Base-by-base conservation (phyloP, 1,140 invertebrate species). In the Drosophila novamexicana region DNA sequence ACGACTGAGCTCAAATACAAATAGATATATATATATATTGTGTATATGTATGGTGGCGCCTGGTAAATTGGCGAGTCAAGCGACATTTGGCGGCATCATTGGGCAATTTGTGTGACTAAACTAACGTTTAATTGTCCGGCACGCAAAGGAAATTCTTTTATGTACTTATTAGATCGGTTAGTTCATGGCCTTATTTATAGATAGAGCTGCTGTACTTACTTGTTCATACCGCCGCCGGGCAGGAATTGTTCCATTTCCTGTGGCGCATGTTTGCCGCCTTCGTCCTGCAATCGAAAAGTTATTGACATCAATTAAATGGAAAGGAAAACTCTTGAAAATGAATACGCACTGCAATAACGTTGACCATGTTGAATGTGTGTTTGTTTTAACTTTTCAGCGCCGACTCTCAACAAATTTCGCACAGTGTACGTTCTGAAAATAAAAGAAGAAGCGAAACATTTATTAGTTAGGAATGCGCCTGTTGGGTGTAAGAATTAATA, bases 161-260 rank as follows among this genome's bases (percentile, higher is more conserved):
- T 59, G 14, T 22, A 45, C 10, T 59, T 12, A 47, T 53, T 53
- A 18, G 9, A 47, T 7, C 29, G 37, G 0, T 45, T 45, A 16
- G 22, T 6, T 45, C 42, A 37, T 18, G 14, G 44, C 22, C n/a
- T 37, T 42, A 22, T 5, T 14, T 7, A 42, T 58, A 42, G 4
- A 42, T 58, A 42, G 4, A 22, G 4, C 6, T 9, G 10, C n/a
- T 3, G 47, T 56, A 92, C 91, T 90, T 50, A 92, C 91, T 82
- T 92, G 34, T 69, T 79, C 57, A 78, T 53, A 54, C 77, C 76
- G 34, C 75, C 95, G 77, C 93, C 93, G 18, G 95, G 95, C 34
- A 95, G 86, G 75, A 95, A 95, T 58, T 94, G 95, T 72, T 95
- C 94, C 92, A 95, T 92, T 91, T 95, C 95, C 79, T 93, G 93